Percentiles rank a stretch among this genome's conserved stretches.
These are phyloP conservation scores for Hexactinellida sp. DNA, from an alignment of 37 sponge, comb jelly and placozoan species.

Conservation along the genomic window DNA sequence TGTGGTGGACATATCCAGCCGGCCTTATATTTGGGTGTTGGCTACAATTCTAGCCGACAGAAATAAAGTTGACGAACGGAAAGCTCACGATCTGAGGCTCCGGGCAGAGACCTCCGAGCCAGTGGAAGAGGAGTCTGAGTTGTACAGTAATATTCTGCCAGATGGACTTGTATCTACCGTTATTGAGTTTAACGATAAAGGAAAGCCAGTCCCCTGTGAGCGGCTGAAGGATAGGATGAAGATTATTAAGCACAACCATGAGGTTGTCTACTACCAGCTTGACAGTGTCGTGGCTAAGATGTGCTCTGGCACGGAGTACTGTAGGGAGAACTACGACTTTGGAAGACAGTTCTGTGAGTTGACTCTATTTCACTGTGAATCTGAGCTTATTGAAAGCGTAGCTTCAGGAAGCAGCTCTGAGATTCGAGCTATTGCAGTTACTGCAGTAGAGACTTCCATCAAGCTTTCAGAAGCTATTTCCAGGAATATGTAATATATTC, in stretches of 20 bases:
- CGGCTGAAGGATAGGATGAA: background rate
- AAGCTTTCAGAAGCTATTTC: background rate
- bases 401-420: background rate
- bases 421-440: background rate
- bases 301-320: background rate
- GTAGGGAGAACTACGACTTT: background rate
- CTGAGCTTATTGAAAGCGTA: background rate
- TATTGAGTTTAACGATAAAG: background rate
- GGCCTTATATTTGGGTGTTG: background rate
- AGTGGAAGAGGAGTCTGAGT: background rate
- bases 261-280: background rate
- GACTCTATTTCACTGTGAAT: background rate
- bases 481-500: background rate
- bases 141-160: background rate
- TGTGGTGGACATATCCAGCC: background rate
- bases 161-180: background rate
- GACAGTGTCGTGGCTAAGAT: background rate
- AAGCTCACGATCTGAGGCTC: background rate
- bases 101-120: background rate
- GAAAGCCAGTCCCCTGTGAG: background rate
- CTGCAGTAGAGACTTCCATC: background rate
- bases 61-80: background rate
- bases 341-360: background rate
- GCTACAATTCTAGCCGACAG: background rate
- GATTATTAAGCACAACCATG: background rate